These are phyloP conservation scores for Suricata suricatta DNA, from an alignment of 2,113 vertebrate species.

Conservation along the genomic window DNA sequence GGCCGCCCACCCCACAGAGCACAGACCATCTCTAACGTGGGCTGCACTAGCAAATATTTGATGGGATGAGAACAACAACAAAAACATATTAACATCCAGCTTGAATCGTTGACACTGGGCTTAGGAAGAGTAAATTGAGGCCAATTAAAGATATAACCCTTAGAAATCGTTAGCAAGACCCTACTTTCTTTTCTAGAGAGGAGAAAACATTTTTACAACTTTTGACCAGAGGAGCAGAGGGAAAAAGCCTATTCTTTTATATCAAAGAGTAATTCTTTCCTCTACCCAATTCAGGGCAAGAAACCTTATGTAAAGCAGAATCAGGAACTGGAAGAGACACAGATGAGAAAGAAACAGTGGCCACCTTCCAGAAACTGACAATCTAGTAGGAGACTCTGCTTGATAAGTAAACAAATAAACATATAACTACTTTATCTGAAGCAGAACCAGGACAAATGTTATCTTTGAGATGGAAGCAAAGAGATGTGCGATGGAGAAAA, in stretches of 20 bases:
- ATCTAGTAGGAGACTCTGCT: neutral
- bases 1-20: neutral
- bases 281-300: neutral
- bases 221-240: neutral
- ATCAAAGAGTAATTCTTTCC: neutral
- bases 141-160: conserved; percentile 19
- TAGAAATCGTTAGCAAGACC: conserved; percentile 2
- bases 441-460: neutral
- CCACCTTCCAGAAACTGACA: neutral
- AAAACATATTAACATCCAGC: neutral
- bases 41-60: neutral
- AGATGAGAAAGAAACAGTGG: neutral
- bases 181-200: neutral
- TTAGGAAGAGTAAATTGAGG: conserved; percentile 33
- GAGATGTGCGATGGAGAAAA: neutral
- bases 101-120: neutral
- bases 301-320: neutral
- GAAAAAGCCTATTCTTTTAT: neutral
- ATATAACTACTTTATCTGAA: neutral
- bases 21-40: neutral
- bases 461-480: neutral
- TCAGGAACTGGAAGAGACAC: neutral
- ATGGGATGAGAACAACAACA: neutral
- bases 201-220: neutral
- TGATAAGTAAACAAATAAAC: neutral